These are phyloP conservation scores for Panthera leo DNA, from an alignment of 2,113 vertebrate species.

Conservation along the genomic window DNA sequence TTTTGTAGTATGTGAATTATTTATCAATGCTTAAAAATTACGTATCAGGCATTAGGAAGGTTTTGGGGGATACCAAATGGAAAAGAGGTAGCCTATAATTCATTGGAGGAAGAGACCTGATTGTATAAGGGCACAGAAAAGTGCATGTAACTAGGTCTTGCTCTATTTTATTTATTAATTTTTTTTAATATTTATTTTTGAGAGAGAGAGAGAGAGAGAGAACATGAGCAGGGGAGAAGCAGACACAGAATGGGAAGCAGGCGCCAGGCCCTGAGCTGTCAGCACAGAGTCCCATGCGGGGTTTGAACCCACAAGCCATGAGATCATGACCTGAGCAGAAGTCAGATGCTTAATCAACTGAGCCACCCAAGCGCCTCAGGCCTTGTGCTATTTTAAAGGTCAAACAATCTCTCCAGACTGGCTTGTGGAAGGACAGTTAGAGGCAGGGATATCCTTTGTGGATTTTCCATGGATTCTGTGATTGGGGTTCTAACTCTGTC, in stretches of 20 bases:
- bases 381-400: not conserved
- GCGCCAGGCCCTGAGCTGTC: too few species aligned
- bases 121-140: not conserved
- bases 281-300: too few species aligned
- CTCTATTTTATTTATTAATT: not conserved
- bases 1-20: not conserved
- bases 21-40: not conserved
- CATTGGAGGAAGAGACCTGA: not conserved
- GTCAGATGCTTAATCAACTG: too few species aligned
- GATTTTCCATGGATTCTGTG: not conserved
- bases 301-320: too few species aligned
- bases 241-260: too few species aligned
- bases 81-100: not conserved
- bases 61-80: not conserved
- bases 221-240: too few species aligned
- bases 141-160: not conserved
- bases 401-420: not conserved
- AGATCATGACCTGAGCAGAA: too few species aligned
- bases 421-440: not conserved
- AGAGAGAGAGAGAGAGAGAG: too few species aligned
- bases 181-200: too few species aligned
- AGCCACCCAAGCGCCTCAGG: too few species aligned
- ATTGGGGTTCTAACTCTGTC: not conserved
- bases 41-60: not conserved
- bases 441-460: not conserved